A percentile compares a stretch with the other conserved stretches of the same genome.
Conservation (phyloP, 2,113 vertebrate species). For the Trogon melanurus region DNA sequence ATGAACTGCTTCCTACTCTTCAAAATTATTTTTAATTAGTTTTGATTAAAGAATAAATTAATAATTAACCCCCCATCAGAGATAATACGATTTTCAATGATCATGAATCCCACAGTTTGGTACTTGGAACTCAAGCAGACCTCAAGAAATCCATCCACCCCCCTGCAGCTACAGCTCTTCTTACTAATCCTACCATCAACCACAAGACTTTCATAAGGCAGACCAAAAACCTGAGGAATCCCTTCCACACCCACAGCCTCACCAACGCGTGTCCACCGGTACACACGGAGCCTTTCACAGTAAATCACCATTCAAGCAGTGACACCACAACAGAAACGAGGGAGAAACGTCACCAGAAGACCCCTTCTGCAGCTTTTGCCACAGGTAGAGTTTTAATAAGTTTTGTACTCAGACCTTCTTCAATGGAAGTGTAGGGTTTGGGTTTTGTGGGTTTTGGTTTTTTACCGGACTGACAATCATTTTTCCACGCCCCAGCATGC, state of each 20-base stretch:
- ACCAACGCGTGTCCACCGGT: background rate
- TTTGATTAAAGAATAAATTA: slow-evolving; percentile 38
- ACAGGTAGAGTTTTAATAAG: background rate
- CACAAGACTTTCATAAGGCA: rapidly evolving
- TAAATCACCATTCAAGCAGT: background rate
- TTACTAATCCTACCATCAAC: background rate
- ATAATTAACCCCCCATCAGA: background rate
- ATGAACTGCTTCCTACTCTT: background rate
- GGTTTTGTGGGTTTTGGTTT: background rate
- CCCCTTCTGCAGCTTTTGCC: background rate
- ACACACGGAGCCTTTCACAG: background rate
- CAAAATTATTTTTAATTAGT: background rate
- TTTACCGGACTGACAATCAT: background rate
- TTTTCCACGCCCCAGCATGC: background rate
- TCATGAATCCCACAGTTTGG: background rate
- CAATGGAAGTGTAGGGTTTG: background rate
- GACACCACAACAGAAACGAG: background rate
- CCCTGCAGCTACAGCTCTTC: background rate
- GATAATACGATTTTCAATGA: background rate
- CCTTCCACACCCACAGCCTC: background rate
- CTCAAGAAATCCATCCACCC: background rate
- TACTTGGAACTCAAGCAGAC: background rate
- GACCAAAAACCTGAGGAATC: background rate
- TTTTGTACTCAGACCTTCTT: background rate
- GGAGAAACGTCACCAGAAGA: background rate